Evolutionary conservation across 2,888 invertebrate species (phyloP).

Genomic region (Malthinus flaveolus): DNA sequence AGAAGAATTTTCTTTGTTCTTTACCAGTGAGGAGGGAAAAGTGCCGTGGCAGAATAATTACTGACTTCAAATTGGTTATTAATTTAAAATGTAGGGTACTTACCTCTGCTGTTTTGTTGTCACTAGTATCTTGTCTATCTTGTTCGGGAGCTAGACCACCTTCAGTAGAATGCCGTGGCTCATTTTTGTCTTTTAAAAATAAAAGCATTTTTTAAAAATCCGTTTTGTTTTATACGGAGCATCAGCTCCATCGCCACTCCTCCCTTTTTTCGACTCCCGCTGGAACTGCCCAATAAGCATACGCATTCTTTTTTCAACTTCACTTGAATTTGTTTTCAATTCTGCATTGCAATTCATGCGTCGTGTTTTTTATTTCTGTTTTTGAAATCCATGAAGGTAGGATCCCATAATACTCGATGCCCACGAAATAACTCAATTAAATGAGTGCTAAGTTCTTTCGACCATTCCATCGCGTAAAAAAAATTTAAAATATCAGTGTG

Average conservation of each 20-base stretch:
- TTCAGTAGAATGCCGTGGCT: conserved; percentile 13
- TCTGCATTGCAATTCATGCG: conserved; percentile 19
- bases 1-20: conserved; percentile 11
- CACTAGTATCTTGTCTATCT: neutral
- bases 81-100: neutral
- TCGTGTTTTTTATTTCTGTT: conserved; percentile 23
- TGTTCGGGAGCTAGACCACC: conserved; percentile 5
- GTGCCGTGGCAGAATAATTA: conserved; percentile 15
- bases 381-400: conserved; percentile 20
- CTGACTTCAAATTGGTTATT: conserved; percentile 10
- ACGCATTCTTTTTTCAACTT: conserved; percentile 21
- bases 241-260: conserved; percentile 11
- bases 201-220: conserved; percentile 7
- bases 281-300: conserved; percentile 17
- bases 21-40: conserved; percentile 13
- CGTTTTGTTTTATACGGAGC: conserved; percentile 12
- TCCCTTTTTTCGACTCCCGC: conserved; percentile 15
- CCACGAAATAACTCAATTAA: conserved; percentile 23
- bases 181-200: conserved; percentile 20
- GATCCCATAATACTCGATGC: conserved; percentile 20
- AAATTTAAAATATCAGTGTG: no score
- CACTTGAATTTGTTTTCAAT: conserved; percentile 18
- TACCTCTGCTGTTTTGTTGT: neutral
- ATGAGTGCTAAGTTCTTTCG: neutral
- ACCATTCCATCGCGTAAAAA: conserved; percentile 1